Evolutionary conservation across 2,113 vertebrate species (phyloP), one percentile per base, ranked within the genome.

Genomic region (Hippocampus mohnikei): DNA sequence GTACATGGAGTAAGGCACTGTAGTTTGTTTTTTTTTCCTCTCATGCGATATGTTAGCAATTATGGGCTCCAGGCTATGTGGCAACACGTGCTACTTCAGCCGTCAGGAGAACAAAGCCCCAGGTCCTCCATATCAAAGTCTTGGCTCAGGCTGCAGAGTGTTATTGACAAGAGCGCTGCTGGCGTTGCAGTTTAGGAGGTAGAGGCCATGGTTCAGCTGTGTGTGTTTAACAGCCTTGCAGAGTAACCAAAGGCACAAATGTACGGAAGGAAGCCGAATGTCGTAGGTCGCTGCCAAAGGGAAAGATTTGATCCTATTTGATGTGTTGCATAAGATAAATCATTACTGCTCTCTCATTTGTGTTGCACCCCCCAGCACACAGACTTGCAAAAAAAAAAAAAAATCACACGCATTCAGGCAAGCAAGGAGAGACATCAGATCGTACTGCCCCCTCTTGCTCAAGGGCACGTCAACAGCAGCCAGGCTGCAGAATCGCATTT

Each of bases 51-150:
- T 75, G 64, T 74, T 71, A 62, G 76, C 74, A 66, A 67, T 74
- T 25, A 70, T 73, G 69, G 74, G 66, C 84, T 75, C 16, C 12
- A 65, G 83, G 84, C 74, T 0, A 3, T 81, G 81, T 74, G 42
- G 8, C n/a, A 72, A 69, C 78, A 62, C 59, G 33, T 84, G 75
- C 62, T 74, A 3, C 76, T 82, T 84, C 69, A 84, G 76, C 70
- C 82, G 75, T 79, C 72, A 71, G 67, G 74, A 81, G 59, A 82
- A 74, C 73, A 79, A 80, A 87, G 68, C 63, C 81, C 73, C 59
- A 59, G 65, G 69, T 60, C 69, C 63, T 74, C 77, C n/a, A 83
- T 84, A 83, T 82, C 73, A 82, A 85, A 85, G 71, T 40, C 52
- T 78, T 80, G 71, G 67, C 62, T 72, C 67, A 50, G 70, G 20